These are phyloP conservation scores for Stichodactyla helianthus DNA, from an alignment of 64 coral and sea anemone species.

Conservation along the genomic window DNA sequence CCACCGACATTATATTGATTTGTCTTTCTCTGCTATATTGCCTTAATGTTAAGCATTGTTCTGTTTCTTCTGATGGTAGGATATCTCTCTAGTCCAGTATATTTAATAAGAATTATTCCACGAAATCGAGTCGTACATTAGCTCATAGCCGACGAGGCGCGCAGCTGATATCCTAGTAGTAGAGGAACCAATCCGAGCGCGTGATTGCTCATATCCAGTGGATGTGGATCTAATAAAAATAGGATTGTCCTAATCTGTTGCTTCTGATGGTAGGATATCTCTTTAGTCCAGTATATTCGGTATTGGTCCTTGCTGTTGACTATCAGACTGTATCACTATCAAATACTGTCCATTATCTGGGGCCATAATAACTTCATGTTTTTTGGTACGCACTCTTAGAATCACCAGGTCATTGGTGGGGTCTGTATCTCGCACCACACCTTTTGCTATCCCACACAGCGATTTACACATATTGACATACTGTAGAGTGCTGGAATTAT, in stretches of 20 bases:
- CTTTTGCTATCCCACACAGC: conserved; percentile 52
- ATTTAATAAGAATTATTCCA: neutral
- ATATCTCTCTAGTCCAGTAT: conserved; percentile 13
- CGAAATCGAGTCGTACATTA: no score
- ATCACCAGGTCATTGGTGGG: conserved; percentile 80
- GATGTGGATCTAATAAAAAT: no score
- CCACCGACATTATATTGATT: no score
- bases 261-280: no score
- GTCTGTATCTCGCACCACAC: conserved; percentile 81
- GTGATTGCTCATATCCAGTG: no score
- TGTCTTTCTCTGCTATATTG: no score
- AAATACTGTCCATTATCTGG: conserved; percentile 63
- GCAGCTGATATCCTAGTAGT: no score
- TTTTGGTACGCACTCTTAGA: conserved; percentile 92
- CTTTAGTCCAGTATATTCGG: conserved; percentile 12
- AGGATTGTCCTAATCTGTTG: no score
- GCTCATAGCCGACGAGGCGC: no score
- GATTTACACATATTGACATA: conserved; percentile 93
- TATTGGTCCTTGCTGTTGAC: conserved; percentile 48
- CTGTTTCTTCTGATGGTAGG: no score
- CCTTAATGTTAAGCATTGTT: no score
- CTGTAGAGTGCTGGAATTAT: conserved; percentile 80
- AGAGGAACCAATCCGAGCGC: no score
- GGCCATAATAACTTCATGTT: conserved; percentile 91
- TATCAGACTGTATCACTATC: conserved; percentile 83